A percentile compares a stretch with the other conserved stretches of the same genome.
phyloP scores from a whole-genome alignment of 2,797 vertebrate species.

The Betta splendens region DNA sequence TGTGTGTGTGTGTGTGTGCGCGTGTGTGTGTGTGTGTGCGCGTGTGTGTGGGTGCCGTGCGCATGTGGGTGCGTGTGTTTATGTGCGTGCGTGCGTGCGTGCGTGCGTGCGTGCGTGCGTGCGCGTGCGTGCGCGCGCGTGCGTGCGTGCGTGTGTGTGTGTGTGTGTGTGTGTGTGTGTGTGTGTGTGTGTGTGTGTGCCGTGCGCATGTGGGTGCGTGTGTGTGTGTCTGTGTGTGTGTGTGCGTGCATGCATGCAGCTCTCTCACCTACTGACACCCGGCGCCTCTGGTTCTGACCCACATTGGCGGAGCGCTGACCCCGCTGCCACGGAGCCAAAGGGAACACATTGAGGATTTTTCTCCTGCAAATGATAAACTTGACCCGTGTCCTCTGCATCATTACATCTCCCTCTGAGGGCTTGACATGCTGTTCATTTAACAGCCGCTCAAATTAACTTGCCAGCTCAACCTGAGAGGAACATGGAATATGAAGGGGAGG shows the following conservation, averaged over 20 bases:
- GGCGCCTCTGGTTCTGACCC: conserved; percentile 49
- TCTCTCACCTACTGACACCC: conserved; percentile 62
- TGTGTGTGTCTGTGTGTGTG: conserved; percentile 63
- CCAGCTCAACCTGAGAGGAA: conserved; percentile 53
- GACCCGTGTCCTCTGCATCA: conserved; percentile 64
- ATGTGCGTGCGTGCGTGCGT: conserved; percentile 63
- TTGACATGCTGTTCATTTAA: conserved; percentile 67
- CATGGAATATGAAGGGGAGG: conserved; percentile 49
- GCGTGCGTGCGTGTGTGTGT: conserved; percentile 64
- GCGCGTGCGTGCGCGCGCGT: conserved; percentile 59
- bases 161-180: conserved; percentile 64
- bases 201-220: conserved; percentile 63
- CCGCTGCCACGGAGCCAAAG: conserved; percentile 45
- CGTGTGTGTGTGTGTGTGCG: conserved; percentile 64
- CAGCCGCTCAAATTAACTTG: conserved; percentile 61
- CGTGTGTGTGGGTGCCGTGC: no score
- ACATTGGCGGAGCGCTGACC: conserved; percentile 71
- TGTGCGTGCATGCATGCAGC: conserved; percentile 63
- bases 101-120: conserved; percentile 64
- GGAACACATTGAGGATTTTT: conserved; percentile 41
- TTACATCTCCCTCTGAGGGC: conserved; percentile 52
- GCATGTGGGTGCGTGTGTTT: no score
- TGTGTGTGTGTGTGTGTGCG: conserved; percentile 62
- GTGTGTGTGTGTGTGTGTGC: conserved; percentile 63
- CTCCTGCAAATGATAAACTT: conserved; percentile 59